These are phyloP conservation scores for Terrapene triunguis DNA, from an alignment of 2,113 vertebrate genomes.

Conservation along the genomic window DNA sequence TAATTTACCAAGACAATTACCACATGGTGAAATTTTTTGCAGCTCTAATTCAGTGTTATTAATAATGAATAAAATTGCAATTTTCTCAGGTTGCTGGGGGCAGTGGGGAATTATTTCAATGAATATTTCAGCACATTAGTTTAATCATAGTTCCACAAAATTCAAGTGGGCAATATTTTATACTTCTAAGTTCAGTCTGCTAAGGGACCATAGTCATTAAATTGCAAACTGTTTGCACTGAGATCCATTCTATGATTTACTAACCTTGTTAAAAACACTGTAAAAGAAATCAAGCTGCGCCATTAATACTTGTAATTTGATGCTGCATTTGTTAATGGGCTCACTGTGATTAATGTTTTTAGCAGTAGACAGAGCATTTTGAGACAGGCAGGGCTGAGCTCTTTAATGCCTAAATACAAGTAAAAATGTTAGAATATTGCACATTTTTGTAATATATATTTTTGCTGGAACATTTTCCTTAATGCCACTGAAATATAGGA, in stretches of 20 bases:
- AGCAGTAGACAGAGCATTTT: slow-evolving; percentile 74
- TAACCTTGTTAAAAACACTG: slow-evolving; percentile 95
- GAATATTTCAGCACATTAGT: slow-evolving; percentile 99
- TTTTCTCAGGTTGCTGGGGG: slow-evolving; percentile 94
- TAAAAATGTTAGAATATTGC: slow-evolving; percentile 41
- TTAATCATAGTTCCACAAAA: slow-evolving; percentile 95
- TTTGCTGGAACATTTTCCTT: slow-evolving; percentile 44
- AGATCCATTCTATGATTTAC: slow-evolving; percentile 94
- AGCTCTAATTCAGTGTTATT: slow-evolving; percentile 95
- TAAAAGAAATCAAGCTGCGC: slow-evolving; percentile 89
- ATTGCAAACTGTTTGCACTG: slow-evolving; percentile 89
- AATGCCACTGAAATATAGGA: slow-evolving; percentile 31
- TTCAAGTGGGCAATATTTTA: slow-evolving; percentile 91
- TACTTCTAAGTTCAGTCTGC: slow-evolving; percentile 89
- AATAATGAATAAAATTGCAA: slow-evolving; percentile 99
- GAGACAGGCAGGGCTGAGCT: slow-evolving; percentile 58
- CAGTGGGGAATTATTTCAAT: slow-evolving; percentile 95
- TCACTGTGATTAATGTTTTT: slow-evolving; percentile 87
- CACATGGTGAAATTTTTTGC: slow-evolving; percentile 90
- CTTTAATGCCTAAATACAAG: slow-evolving; percentile 54
- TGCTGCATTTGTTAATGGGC: slow-evolving; percentile 93
- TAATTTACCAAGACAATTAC: slow-evolving; percentile 99
- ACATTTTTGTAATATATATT: slow-evolving; percentile 37
- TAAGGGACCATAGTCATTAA: slow-evolving; percentile 91
- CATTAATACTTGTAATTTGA: slow-evolving; percentile 96